phyloP scores from a whole-genome alignment of 2,888 invertebrate species.

The Parasteatoda lunata region DNA sequence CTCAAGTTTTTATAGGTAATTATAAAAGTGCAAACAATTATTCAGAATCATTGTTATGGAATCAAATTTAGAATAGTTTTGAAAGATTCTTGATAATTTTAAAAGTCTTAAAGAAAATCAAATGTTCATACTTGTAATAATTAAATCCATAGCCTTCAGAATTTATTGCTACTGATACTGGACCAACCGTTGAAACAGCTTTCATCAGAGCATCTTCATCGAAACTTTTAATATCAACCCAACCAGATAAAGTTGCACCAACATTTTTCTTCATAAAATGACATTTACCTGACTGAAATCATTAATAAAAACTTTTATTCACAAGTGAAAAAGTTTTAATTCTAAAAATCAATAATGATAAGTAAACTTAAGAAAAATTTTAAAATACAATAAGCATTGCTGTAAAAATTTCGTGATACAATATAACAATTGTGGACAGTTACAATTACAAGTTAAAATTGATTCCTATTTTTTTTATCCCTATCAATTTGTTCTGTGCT shows the following conservation, averaged over 20 bases:
- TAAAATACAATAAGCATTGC: too few species aligned
- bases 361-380: too few species aligned
- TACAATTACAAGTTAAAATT: not conserved
- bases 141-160: conserved; percentile 70
- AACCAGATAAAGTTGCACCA: conserved; percentile 71
- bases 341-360: too few species aligned
- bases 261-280: conserved; percentile 45
- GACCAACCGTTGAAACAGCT: conserved; percentile 72
- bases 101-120: not conserved
- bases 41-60: too few species aligned
- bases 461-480: not conserved
- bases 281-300: conserved; percentile 25
- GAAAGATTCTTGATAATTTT: not conserved
- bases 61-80: not conserved
- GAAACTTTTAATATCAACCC: conserved; percentile 71
- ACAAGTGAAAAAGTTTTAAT: too few species aligned
- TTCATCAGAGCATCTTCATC: conserved; percentile 71
- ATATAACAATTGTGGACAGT: not conserved
- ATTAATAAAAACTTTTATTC: too few species aligned
- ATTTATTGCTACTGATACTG: conserved; percentile 71
- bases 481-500: too few species aligned
- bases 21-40: too few species aligned
- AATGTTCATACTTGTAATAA: conserved; percentile 53
- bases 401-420: not conserved
- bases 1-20: too few species aligned